phyloP scores from a whole-genome alignment of 2,797 vertebrate species.

The Neosilurus mollespiculum region DNA sequence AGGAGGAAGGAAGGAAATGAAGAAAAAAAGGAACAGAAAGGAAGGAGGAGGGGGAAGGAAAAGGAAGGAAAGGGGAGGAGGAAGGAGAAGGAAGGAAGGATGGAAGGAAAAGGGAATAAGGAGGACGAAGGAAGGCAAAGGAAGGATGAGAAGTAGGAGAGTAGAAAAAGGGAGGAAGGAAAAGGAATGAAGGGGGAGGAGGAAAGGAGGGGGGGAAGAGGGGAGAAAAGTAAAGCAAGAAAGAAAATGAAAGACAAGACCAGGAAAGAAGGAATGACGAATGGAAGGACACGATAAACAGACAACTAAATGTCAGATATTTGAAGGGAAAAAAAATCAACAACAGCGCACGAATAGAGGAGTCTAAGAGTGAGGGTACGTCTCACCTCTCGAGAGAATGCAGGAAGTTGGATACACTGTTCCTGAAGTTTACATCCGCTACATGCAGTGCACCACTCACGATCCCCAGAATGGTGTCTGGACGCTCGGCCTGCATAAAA shows the following conservation, averaged over 20 bases:
- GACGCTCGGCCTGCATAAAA: conserved; percentile 85
- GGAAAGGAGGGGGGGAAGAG: background rate
- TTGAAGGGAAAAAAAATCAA: too few relatives aligned
- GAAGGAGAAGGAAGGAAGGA: background rate
- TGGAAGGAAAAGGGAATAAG: background rate
- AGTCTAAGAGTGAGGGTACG: background rate
- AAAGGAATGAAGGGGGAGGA: background rate
- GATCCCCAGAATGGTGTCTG: conserved; percentile 94
- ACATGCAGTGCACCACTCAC: conserved; percentile 95
- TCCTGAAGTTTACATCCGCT: conserved; percentile 90
- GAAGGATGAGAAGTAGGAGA: background rate
- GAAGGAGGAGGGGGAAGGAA: background rate
- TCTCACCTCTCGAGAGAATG: conserved; percentile 94
- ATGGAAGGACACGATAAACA: background rate
- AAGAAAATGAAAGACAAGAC: background rate
- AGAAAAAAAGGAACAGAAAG: background rate
- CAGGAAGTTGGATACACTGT: conserved; percentile 95
- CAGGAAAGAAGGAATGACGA: background rate
- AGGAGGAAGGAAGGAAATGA: background rate
- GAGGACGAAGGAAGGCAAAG: background rate
- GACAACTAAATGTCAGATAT: background rate
- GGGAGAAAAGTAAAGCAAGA: background rate
- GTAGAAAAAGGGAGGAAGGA: background rate
- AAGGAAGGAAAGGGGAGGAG: background rate
- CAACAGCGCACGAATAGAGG: background rate